These are phyloP conservation scores for Tenthredo amoena DNA, from an alignment of 2,888 invertebrate species.

Conservation along the genomic window DNA sequence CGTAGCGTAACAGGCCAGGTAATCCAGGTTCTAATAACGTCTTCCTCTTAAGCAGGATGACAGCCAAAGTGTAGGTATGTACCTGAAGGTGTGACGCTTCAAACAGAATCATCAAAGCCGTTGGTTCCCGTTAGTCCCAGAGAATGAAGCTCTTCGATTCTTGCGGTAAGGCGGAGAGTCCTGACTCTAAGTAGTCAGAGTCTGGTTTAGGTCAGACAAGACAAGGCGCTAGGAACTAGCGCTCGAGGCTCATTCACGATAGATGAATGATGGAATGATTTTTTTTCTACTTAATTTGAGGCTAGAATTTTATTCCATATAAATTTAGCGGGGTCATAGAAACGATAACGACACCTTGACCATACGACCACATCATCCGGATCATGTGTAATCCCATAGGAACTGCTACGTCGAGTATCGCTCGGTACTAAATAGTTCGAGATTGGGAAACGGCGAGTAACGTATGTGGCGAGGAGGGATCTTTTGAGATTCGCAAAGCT, in stretches of 20 bases:
- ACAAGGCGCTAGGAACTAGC: neutral
- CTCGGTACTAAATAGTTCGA: slow-evolving; percentile 15
- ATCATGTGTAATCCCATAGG: slow-evolving; percentile 21
- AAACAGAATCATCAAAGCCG: slow-evolving; percentile 76
- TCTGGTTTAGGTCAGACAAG: slow-evolving; percentile 28
- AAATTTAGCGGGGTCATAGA: neutral
- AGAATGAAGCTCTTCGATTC: slow-evolving; percentile 20
- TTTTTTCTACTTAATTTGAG: neutral
- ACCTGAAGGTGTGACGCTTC: slow-evolving; percentile 62
- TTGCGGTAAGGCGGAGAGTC: neutral
- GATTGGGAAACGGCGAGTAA: neutral
- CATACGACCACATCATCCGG: slow-evolving; percentile 22
- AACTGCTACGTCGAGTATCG: neutral
- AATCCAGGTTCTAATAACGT: slow-evolving; percentile 67
- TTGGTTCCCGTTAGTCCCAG: neutral
- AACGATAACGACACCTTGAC: slow-evolving; percentile 1
- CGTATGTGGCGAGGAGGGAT: neutral
- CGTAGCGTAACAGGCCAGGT: slow-evolving; percentile 62
- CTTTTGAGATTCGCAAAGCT: neutral
- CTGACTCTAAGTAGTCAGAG: slow-evolving; percentile 21
- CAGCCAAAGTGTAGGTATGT: slow-evolving; percentile 61
- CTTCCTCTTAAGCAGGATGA: slow-evolving; percentile 69
- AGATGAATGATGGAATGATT: neutral
- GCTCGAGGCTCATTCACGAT: neutral
- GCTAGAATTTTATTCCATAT: neutral